A percentile compares a stretch with the other conserved stretches of the same genome.
phyloP scores from a whole-genome alignment of 2,888 invertebrate genomes.

The Erannis defoliaria region DNA sequence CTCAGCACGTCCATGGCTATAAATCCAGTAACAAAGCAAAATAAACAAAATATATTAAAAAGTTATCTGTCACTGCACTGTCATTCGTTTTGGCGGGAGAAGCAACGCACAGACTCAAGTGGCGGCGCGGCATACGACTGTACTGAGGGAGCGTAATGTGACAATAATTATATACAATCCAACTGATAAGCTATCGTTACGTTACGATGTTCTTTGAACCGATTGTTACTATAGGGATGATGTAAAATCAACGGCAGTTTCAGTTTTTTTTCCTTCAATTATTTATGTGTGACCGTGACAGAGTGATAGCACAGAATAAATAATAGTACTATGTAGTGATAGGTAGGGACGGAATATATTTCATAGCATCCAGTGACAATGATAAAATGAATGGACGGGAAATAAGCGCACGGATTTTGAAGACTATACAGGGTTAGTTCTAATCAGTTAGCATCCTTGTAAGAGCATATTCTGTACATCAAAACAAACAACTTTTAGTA shows the following conservation, averaged over 20 bases:
- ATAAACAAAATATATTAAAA: slow-evolving; percentile 5
- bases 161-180: slow-evolving; percentile 37
- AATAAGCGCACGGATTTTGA: too few relatives aligned
- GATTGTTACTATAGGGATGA: slow-evolving; percentile 21
- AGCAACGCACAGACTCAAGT: slow-evolving; percentile 44
- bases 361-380: too few relatives aligned
- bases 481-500: too few relatives aligned
- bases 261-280: too few relatives aligned
- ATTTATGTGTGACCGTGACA: too few relatives aligned
- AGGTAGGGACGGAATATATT: too few relatives aligned
- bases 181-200: slow-evolving; percentile 51
- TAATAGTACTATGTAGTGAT: too few relatives aligned
- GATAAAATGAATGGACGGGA: too few relatives aligned
- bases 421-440: too few relatives aligned
- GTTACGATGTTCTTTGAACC: slow-evolving; percentile 40
- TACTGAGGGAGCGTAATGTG: slow-evolving; percentile 43
- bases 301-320: too few relatives aligned
- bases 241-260: neutral
- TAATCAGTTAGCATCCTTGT: too few relatives aligned
- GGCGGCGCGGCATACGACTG: slow-evolving; percentile 14
- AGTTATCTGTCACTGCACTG: slow-evolving; percentile 35
- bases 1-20: slow-evolving; percentile 53
- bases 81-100: slow-evolving; percentile 47
- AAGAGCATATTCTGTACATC: too few relatives aligned
- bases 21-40: slow-evolving; percentile 15